These are phyloP conservation scores for Columba livia DNA, from an alignment of 2,113 vertebrate species.

Conservation along the genomic window DNA sequence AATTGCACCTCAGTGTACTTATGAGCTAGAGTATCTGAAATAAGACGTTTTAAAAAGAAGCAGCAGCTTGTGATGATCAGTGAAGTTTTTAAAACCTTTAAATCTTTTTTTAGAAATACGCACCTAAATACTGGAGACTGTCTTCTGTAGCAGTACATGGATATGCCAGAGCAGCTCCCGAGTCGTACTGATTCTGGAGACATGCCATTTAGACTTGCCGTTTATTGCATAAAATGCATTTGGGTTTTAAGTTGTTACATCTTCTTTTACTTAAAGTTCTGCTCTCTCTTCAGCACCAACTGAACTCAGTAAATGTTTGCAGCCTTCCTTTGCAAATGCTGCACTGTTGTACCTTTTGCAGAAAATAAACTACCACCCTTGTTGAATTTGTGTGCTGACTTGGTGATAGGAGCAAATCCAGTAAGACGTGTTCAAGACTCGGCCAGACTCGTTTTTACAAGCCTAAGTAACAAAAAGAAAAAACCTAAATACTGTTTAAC, in stretches of 20 bases:
- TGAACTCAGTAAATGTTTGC: background rate
- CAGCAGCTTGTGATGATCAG: background rate
- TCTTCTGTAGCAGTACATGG: accelerated
- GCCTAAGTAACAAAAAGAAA: background rate
- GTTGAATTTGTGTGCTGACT: background rate
- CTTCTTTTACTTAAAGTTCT: background rate
- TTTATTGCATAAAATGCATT: background rate
- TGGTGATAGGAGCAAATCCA: background rate
- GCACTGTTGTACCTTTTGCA: background rate
- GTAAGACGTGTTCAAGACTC: background rate
- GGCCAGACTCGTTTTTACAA: background rate
- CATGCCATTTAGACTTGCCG: background rate
- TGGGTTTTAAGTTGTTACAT: background rate
- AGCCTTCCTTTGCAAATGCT: background rate
- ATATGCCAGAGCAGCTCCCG: background rate
- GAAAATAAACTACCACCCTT: background rate
- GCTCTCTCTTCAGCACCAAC: background rate
- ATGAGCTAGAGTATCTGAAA: background rate
- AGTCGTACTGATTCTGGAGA: background rate
- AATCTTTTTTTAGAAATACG: background rate
- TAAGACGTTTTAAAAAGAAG: background rate
- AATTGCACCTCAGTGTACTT: too few species aligned
- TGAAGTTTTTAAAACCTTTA: background rate
- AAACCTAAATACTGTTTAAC: background rate
- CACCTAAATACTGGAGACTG: too few species aligned